A percentile compares a stretch with the other conserved stretches of the same genome.
These are phyloP conservation scores for Clusia tigrina DNA, from an alignment of 2,888 invertebrate species.

Conservation along the genomic window DNA sequence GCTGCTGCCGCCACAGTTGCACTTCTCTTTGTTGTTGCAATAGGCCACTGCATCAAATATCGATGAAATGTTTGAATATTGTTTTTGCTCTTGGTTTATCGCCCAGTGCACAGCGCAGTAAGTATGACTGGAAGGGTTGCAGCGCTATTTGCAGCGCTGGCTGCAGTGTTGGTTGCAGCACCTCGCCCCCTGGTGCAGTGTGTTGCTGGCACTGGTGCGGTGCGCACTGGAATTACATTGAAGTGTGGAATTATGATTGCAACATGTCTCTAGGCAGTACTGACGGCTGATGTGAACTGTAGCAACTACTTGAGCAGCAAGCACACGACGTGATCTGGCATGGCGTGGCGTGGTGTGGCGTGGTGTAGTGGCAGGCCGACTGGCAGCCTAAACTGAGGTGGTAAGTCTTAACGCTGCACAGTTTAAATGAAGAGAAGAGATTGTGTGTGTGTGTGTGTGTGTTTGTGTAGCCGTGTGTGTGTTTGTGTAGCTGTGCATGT, in stretches of 20 bases:
- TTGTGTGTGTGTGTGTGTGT: background rate
- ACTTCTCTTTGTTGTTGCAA: background rate
- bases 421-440: too few relatives aligned
- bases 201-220: background rate
- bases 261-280: conserved; percentile 21
- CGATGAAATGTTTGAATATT: conserved; percentile 30
- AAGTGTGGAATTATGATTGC: conserved; percentile 26
- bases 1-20: background rate
- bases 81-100: background rate
- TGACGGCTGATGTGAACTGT: conserved; percentile 24
- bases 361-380: too few relatives aligned
- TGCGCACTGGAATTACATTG: background rate
- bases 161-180: background rate
- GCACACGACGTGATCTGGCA: background rate
- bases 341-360: background rate
- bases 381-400: too few relatives aligned
- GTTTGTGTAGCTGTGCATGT: background rate
- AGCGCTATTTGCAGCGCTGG: too few relatives aligned
- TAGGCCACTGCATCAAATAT: conserved; percentile 13
- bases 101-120: background rate
- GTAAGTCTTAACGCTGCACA: too few relatives aligned
- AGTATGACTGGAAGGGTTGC: conserved; percentile 22
- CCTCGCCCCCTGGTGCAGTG: background rate
- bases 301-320: conserved; percentile 19
- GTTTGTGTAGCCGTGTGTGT: background rate